Percentiles rank a stretch among this genome's conserved stretches.
phyloP scores from a whole-genome alignment of 2,113 vertebrate species.

The Pipra filicauda region DNA sequence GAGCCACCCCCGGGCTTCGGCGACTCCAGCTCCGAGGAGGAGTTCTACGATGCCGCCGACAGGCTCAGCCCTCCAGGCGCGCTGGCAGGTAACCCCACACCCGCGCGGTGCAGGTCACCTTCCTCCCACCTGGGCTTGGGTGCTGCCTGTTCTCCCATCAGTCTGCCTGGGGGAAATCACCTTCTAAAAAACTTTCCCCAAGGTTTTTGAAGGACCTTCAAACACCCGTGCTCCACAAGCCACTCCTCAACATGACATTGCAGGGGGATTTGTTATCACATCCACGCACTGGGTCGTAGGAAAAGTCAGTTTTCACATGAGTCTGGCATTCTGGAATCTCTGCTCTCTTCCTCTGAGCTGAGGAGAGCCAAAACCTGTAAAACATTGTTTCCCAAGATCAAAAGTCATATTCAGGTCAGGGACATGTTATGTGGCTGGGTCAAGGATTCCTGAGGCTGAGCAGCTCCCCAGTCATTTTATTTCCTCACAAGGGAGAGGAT shows the following conservation, averaged over 20 bases:
- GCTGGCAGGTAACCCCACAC: conserved; percentile 57
- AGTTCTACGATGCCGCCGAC: conserved; percentile 92
- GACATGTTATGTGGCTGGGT: not conserved
- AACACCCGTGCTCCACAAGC: not conserved
- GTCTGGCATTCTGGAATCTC: not conserved
- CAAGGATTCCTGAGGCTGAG: not conserved
- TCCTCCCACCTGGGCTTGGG: not conserved
- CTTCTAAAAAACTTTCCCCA: not conserved
- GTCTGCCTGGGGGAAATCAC: not conserved
- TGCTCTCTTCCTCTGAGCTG: not conserved
- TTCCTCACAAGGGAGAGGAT: not conserved
- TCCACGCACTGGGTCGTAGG: not conserved
- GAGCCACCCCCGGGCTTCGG: conserved; percentile 79
- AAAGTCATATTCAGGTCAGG: not conserved
- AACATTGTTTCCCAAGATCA: not conserved
- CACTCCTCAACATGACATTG: not conserved
- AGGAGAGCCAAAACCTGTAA: not conserved
- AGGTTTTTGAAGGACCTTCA: not conserved
- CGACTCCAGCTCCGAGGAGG: conserved; percentile 90
- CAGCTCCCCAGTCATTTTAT: not conserved
- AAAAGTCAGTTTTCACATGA: not conserved
- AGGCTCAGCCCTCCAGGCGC: conserved; percentile 78
- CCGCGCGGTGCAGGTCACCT: fast-evolving
- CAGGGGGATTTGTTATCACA: not conserved
- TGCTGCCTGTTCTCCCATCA: not conserved